These are phyloP conservation scores for Octonoba sinensis DNA, from an alignment of 2,888 invertebrate species.

Conservation along the genomic window DNA sequence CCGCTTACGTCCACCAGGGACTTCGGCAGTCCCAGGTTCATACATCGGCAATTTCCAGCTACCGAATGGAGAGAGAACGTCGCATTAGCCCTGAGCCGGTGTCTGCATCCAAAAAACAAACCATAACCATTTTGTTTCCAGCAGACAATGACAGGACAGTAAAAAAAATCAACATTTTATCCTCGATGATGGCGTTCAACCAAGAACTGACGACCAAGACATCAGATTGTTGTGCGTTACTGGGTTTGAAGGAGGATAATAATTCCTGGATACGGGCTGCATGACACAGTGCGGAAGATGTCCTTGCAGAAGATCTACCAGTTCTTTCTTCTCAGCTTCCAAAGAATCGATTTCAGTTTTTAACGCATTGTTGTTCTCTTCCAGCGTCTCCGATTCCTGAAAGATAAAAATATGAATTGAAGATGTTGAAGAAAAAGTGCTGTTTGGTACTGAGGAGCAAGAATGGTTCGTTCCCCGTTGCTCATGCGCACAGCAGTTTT, in stretches of 20 bases:
- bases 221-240: constrained; percentile 15
- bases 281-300: constrained; percentile 57
- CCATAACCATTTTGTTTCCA: constrained; percentile 60
- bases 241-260: constrained; percentile 3
- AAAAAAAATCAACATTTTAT: constrained; percentile 25
- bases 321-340: constrained; percentile 53
- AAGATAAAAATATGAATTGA: background rate
- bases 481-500: no score
- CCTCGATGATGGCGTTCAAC: constrained; percentile 18
- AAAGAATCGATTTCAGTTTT: constrained; percentile 53
- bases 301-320: constrained; percentile 46
- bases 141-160: constrained; percentile 59
- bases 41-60: constrained; percentile 8
- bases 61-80: constrained; percentile 43
- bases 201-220: constrained; percentile 48
- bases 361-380: constrained; percentile 54
- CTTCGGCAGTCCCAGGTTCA: background rate
- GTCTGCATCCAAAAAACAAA: constrained; percentile 64
- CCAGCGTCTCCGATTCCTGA: constrained; percentile 55
- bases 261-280: constrained; percentile 12
- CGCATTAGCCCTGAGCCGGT: constrained; percentile 64
- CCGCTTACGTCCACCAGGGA: background rate
- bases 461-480: no score
- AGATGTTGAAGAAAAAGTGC: no score
- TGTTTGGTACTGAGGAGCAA: no score